Base-by-base conservation (phyloP, 2,888 invertebrate species). In the Polylopha cassiicola region DNA sequence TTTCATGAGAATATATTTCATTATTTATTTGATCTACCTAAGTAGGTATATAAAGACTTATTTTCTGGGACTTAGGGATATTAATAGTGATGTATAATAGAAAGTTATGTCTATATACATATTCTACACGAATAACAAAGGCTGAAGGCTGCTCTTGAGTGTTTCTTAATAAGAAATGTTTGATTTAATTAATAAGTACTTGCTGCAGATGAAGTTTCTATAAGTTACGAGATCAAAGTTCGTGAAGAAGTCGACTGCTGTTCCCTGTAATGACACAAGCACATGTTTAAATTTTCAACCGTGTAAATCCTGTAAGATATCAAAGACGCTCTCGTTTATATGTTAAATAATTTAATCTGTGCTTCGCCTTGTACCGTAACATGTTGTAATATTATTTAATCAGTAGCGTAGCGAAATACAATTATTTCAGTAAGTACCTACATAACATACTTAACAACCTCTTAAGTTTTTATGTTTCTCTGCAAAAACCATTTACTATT, bases 271-370 rank as follows among this genome's bases (percentile, higher is more conserved):
- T 64, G 65, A 68, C 63, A 67, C 46, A 50, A 63, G 49, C 64
- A 64, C 48, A 56, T 51, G 46, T 48, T 49, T 50, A 51, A 52
- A 48, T 45, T 57, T 56, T 61, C 60, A 61, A 67, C 58, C 62
- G 65, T 64, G 61, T 59, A 67, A 69, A 69, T 65, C 65, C 63
- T 58, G 62, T 53, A 64, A 37, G 31, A 66, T 66, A 70, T 69
- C 68, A 67, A 69, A 70, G 58, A 67, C 58, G 58, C 51, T 53
- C 44, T 34, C 63, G 58, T 73, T 73, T 73, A n/a, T 71, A 70
- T 69, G 73, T 66, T 66, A 73, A 73, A 65, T 73, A 74, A 76
- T 74, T 71, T 73, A 75, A 77, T 76, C 68, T 65, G 55, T 52
- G 53, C 55, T 57, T 53, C 55, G 58, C 58, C 65, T 61, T 59